Base-by-base conservation (phyloP, 1,140 invertebrate species). In the Ditylenchus dipsaci region DNA sequence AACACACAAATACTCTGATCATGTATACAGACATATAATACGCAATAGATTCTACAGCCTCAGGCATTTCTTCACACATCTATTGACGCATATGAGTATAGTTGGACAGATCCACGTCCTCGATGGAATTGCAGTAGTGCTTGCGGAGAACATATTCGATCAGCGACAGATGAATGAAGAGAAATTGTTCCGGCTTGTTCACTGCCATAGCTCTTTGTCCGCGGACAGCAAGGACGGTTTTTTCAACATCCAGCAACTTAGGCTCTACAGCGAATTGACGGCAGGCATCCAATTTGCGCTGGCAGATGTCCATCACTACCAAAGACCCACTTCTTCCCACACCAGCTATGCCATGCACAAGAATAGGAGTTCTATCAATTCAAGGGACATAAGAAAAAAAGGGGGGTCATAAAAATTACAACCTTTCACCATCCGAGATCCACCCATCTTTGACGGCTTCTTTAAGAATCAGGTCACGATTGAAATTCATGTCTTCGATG, bases 111-210 rank as follows among this genome's bases (percentile, higher is more conserved):
- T 74, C 74, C 8, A 70, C 60, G 13, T 29, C 65, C 65, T 85
- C 82, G 30, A 81, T 75, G 49, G 81, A 73, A 38, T 82, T 68
- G 19, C 84, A 65, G 17, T 82, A 71, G 53, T 79, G 71, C 43
- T 73, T 67, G 26, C 79, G 76, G 8, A 84, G 65, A 17, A 92
- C 93, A 83, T 95, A 94, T 84, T 96, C 93, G 68, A 95, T 88
- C 19, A 97, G 85, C 19, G 93, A 92, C 71, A 93, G 86, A 85
- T 97, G 92, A 84, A 93, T 95, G 86, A 97, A 97, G 0, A 97
- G 90, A 87, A 97, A 98, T 87, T 98, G 95, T 84, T 97, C 94
- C 27, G 93, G 49, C 15, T 95, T 96, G 88, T 98, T 94, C 84
- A 97, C 95, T 83, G 91, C 93, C 86, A 91, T 91, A 57, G 93